These are phyloP conservation scores for Druceiella hillmani DNA, from an alignment of 2,888 invertebrate genomes.

Conservation along the genomic window DNA sequence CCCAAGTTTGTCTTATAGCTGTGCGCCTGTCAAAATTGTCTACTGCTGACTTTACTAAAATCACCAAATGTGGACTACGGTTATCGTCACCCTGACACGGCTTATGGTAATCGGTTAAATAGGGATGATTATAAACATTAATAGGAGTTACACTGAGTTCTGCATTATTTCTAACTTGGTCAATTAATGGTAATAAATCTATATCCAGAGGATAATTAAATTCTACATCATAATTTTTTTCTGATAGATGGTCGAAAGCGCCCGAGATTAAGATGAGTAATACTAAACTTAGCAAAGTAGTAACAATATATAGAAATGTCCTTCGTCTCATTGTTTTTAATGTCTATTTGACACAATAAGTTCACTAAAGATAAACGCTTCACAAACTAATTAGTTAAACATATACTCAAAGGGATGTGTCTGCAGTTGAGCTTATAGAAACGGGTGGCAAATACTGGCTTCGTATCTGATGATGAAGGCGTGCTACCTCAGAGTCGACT, in stretches of 20 bases:
- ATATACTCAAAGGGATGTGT: constrained; percentile 40
- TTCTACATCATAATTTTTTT: constrained; percentile 60
- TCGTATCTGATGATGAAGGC: constrained; percentile 74
- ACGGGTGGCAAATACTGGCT: constrained; percentile 84
- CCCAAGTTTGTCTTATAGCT: constrained; percentile 80
- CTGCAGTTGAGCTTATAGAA: constrained; percentile 58
- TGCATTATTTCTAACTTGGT: constrained; percentile 53
- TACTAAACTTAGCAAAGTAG: no score
- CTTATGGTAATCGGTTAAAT: constrained; percentile 47
- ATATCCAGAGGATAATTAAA: constrained; percentile 78
- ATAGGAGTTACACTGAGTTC: constrained; percentile 58
- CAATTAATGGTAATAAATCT: constrained; percentile 57
- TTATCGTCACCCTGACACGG: constrained; percentile 47
- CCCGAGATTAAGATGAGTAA: constrained; percentile 62
- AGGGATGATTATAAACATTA: constrained; percentile 63
- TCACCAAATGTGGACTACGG: constrained; percentile 59
- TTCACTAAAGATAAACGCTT: no score
- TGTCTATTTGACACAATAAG: no score
- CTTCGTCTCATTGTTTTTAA: no score
- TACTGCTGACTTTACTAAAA: constrained; percentile 76
- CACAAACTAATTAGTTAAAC: no score
- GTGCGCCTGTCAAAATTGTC: constrained; percentile 60
- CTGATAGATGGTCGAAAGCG: constrained; percentile 64
- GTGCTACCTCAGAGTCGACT: constrained; percentile 76
- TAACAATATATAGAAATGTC: no score